Evolutionary conservation across 2,888 invertebrate species (phyloP), one percentile per base, ranked within the genome.

Genomic region (Drosophila acutilabella): DNA sequence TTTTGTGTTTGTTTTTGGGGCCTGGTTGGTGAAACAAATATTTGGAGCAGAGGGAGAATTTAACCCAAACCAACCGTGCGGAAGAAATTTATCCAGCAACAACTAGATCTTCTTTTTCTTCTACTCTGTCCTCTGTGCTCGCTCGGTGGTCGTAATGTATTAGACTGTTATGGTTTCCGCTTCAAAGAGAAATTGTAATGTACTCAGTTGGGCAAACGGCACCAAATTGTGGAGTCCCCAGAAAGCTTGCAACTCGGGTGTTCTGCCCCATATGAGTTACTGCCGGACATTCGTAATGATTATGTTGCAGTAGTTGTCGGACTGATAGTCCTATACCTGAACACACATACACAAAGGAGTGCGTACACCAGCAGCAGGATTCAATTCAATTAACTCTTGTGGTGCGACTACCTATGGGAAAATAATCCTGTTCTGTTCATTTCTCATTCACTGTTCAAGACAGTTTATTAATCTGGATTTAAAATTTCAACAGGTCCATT

Each of bases 241-340:
- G 38, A 6, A 20, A 11, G 45, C 53, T 13, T 59, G 41, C 59
- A 64, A 40, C 23, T 41, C 23, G 4, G 38, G 20, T 23, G 36
- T 14, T 13, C 30, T 36, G 57, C 38, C 41, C 45, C 57, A 61
- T 36, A 59, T 86, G 69, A 81, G 66, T 83, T 53, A 86, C 59
- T 53, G 74, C 52, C 66, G 30, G 56, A 77, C 80, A 81, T 81
- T 77, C 64, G 71, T 86, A 82, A 86, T 66, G 86, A 86, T 82
- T 80, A 68, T 54, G 77, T 81, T 86, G 73, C 86, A 64, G 67
- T 41, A 45, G 64, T 60, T 61, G 60, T 57, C 54, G 47, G 61
- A 45, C 66, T 47, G 60, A 50, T 54, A 51, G 53, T 38, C 45
- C 41, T 11, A 41, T 14, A 33, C 48, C 76, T 59, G 42, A 11